Evolutionary conservation across 2,888 invertebrate species (phyloP).

Genomic region (Dorcus hopei): DNA sequence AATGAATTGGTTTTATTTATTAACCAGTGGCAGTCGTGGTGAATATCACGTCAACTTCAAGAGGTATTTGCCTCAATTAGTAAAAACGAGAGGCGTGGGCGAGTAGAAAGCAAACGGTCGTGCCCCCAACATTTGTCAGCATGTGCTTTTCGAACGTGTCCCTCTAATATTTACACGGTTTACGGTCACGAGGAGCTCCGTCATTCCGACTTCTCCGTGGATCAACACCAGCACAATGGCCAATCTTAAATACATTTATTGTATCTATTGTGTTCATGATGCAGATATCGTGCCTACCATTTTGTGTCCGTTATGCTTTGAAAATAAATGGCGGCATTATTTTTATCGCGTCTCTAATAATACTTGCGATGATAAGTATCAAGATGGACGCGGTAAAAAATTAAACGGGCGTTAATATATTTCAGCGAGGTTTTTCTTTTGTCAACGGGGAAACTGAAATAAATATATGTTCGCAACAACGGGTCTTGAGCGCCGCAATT

Average conservation of each 20-base stretch:
- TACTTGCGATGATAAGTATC: background rate
- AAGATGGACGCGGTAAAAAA: background rate
- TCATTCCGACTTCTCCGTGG: constrained; percentile 23
- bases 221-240: constrained; percentile 27
- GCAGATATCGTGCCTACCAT: constrained; percentile 25
- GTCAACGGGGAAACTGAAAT: too few species aligned
- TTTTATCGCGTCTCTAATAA: background rate
- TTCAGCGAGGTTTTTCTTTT: too few species aligned
- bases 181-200: constrained; percentile 23
- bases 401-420: too few species aligned
- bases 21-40: too few species aligned
- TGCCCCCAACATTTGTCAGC: constrained; percentile 27
- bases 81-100: constrained; percentile 7
- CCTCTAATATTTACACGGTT: constrained; percentile 27
- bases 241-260: constrained; percentile 24
- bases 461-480: too few species aligned
- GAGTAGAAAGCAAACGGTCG: constrained; percentile 8
- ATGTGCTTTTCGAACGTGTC: constrained; percentile 26
- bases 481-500: too few species aligned
- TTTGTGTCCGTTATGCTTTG: constrained; percentile 20
- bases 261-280: constrained; percentile 23
- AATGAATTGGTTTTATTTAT: too few species aligned
- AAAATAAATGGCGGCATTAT: constrained; percentile 16
- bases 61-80: too few species aligned
- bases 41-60: too few species aligned